Evolutionary conservation across 2,888 invertebrate genomes (phyloP).

Genomic region (Apamea anceps): DNA sequence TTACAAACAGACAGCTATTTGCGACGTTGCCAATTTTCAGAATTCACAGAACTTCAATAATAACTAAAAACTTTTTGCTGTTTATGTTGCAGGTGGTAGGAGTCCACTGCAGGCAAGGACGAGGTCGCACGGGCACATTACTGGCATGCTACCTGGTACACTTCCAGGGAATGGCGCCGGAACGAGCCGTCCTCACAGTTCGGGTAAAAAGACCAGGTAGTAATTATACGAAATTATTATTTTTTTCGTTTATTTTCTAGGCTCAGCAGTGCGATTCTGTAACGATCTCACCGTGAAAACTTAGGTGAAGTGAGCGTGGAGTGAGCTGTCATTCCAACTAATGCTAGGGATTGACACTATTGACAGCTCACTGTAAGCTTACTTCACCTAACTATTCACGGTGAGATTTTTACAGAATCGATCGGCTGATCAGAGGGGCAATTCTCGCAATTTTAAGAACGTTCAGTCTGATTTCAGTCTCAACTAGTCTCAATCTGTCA

Average conservation of each 20-base stretch:
- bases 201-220: conserved; percentile 90
- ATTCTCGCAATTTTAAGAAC: neutral
- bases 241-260: neutral
- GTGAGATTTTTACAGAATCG: too few relatives aligned
- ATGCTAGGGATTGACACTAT: too few relatives aligned
- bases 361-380: too few relatives aligned
- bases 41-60: neutral
- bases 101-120: conserved; percentile 93
- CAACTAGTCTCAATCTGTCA: neutral
- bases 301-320: too few relatives aligned
- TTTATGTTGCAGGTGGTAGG: conserved; percentile 90
- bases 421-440: neutral
- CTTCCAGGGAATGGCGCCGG: conserved; percentile 91
- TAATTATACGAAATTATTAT: neutral
- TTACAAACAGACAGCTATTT: neutral
- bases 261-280: too few relatives aligned
- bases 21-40: neutral
- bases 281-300: too few relatives aligned
- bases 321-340: too few relatives aligned
- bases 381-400: too few relatives aligned
- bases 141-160: conserved; percentile 93
- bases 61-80: neutral
- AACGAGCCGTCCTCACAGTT: conserved; percentile 91
- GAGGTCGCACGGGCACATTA: conserved; percentile 93
- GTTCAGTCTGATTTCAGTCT: neutral